phyloP scores from a whole-genome alignment of 2,797 vertebrate genomes.

The Cynodonichthys magdalenae region DNA sequence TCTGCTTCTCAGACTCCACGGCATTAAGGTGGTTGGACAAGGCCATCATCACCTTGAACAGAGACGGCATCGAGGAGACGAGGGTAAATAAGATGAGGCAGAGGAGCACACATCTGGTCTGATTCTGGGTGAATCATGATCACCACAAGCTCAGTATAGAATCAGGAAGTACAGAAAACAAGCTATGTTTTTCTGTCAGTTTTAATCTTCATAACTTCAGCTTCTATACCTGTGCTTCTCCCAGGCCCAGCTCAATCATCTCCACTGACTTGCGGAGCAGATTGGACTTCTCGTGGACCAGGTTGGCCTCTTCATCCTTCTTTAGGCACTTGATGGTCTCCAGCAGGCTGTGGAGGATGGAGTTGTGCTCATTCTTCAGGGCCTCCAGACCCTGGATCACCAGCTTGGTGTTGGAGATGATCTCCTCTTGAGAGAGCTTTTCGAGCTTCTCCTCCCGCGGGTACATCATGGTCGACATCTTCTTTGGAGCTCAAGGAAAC shows the following conservation, averaged over 20 bases:
- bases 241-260: conserved; percentile 96
- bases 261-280: conserved; percentile 95
- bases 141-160: conserved; percentile 59
- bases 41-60: conserved; percentile 95
- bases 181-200: not conserved
- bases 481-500: conserved; percentile 70
- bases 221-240: conserved; percentile 91
- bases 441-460: conserved; percentile 93
- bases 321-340: conserved; percentile 99
- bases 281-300: conserved; percentile 96
- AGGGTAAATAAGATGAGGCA: not conserved
- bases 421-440: conserved; percentile 97
- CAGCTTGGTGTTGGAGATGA: conserved; percentile 96
- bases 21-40: conserved; percentile 95
- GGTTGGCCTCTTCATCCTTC: conserved; percentile 96
- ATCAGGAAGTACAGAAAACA: conserved; percentile 47
- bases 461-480: conserved; percentile 93
- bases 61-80: conserved; percentile 12
- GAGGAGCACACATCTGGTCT: not conserved
- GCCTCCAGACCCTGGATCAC: conserved; percentile 98
- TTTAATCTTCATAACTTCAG: not conserved
- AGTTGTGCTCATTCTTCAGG: conserved; percentile 97
- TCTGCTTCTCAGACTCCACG: conserved; percentile 98
- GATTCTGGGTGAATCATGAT: conserved; percentile 59
- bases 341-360: conserved; percentile 95